Conservation (phyloP, 2,888 invertebrate genomes). For the Steinernema scapterisci region DNA sequence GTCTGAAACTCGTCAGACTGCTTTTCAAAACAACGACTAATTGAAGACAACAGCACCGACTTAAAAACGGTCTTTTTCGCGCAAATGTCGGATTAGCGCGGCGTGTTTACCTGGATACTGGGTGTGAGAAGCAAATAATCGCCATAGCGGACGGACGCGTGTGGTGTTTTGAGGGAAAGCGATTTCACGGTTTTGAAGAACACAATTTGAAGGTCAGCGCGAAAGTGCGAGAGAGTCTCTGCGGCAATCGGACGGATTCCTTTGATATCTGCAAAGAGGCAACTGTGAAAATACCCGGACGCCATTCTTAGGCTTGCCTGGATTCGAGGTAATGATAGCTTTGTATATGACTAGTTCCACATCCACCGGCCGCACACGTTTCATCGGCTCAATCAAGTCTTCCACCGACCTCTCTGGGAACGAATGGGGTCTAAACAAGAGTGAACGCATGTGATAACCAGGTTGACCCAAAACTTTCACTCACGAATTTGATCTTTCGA, state of each 20-base stretch:
- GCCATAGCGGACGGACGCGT: conserved; percentile 38
- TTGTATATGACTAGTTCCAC: conserved; percentile 42
- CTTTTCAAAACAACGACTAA: too few relatives aligned
- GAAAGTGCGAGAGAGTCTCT: conserved; percentile 40
- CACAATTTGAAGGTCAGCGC: conserved; percentile 34
- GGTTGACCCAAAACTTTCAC: too few relatives aligned
- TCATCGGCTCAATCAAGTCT: conserved; percentile 45
- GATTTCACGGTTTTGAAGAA: conserved; percentile 20
- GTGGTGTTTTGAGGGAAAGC: neutral
- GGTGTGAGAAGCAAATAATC: conserved; percentile 40
- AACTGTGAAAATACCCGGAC: neutral
- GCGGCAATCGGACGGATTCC: conserved; percentile 46
- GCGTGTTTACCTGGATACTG: conserved; percentile 34
- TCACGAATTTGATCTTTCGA: conserved; percentile 11
- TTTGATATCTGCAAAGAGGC: conserved; percentile 37
- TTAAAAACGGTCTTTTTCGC: too few relatives aligned
- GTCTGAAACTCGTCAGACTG: too few relatives aligned
- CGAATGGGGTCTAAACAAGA: neutral
- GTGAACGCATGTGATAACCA: neutral
- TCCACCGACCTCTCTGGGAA: conserved; percentile 34
- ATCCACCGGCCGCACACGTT: conserved; percentile 31
- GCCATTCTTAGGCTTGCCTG: conserved; percentile 34
- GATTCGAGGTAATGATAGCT: conserved; percentile 48
- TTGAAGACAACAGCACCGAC: too few relatives aligned
- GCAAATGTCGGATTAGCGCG: too few relatives aligned